Base-by-base conservation (phyloP, 2,113 vertebrate genomes). In the Struthidea cinerea region DNA sequence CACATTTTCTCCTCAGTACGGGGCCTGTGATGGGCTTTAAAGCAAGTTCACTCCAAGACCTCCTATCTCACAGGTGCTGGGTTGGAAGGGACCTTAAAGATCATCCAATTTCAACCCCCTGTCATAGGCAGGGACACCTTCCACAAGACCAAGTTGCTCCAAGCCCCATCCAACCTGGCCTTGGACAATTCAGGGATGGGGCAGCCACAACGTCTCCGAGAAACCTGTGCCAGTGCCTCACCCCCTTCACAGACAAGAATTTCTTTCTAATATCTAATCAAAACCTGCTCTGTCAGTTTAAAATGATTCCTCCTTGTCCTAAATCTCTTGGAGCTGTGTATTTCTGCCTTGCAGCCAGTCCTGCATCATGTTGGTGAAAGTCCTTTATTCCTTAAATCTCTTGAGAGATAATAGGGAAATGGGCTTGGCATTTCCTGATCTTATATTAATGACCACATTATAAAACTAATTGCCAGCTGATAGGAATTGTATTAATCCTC, bases 391-490 rank as follows among this genome's bases (percentile, higher is more conserved):
- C 23, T 6, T 83, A 64, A 53, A 20, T 49, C 35, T 71, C 26
- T 56, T 22, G 7, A 79, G 59, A 77, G 50, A 30, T 42, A 35
- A 33, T 37, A 92, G 41, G n/a, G 37, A 92, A 84, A 84, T 24
- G 46, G 16, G 47, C 20, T 85, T 89, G 76, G 61, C 69, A 35
- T 83, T 92, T 93, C 80, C 78, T 55, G 39, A 33, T 82, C 55
- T 79, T 76, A 11, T 35, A 16, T 75, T 56, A 64, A 74, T 52
- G 42, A 14, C 61, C 42, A 47, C 60, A 35, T 78, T 56, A 71
- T 70, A 88, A 69, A 87, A 55, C 26, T 46, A 86, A 46, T 73
- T 91, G 64, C 68, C 44, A 67, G 47, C 79, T 93, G 89, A 82
- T 53, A 65, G 30, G 73, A 82, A 78, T 41, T 41, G 49, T 69